Conservation (phyloP, 2,797 vertebrate genomes). For the Scomberomorus guttatus region DNA sequence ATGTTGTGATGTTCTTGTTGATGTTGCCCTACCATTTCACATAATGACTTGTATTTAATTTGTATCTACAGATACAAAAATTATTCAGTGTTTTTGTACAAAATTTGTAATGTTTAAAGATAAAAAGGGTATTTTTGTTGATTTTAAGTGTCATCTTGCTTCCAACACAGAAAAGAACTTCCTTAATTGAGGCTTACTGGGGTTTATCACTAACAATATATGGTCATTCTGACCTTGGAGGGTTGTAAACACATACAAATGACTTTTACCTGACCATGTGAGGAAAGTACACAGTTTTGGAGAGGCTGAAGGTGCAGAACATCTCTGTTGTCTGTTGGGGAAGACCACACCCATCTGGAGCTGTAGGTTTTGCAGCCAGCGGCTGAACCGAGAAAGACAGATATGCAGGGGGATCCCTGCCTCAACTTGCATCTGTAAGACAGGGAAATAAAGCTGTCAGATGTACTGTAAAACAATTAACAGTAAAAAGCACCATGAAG, state of each 20-base stretch:
- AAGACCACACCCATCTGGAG: conserved; percentile 88
- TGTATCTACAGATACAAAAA: not conserved
- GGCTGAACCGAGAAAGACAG: conserved; percentile 92
- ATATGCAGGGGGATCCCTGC: conserved; percentile 91
- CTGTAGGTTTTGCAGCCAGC: conserved; percentile 91
- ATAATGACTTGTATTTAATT: not conserved
- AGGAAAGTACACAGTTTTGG: conserved; percentile 90
- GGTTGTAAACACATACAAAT: not conserved
- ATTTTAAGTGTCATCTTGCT: not conserved
- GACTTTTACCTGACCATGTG: conserved; percentile 93
- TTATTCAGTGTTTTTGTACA: not conserved
- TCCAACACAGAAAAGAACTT: not conserved
- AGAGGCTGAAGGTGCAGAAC: conserved; percentile 51
- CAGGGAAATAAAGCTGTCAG: conserved; percentile 34
- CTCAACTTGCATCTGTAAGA: conserved; percentile 90
- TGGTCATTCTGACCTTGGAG: not conserved
- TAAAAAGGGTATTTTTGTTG: not conserved
- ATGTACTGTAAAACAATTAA: not conserved
- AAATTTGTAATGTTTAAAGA: not conserved
- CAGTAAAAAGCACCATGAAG: not conserved
- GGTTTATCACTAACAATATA: not conserved
- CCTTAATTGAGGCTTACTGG: not conserved
- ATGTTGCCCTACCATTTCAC: not conserved
- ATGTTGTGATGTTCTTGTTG: not conserved
- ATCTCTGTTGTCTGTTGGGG: conserved; percentile 49